Conservation (phyloP, 2,888 invertebrate genomes). For the Eupithecia abbreviata region DNA sequence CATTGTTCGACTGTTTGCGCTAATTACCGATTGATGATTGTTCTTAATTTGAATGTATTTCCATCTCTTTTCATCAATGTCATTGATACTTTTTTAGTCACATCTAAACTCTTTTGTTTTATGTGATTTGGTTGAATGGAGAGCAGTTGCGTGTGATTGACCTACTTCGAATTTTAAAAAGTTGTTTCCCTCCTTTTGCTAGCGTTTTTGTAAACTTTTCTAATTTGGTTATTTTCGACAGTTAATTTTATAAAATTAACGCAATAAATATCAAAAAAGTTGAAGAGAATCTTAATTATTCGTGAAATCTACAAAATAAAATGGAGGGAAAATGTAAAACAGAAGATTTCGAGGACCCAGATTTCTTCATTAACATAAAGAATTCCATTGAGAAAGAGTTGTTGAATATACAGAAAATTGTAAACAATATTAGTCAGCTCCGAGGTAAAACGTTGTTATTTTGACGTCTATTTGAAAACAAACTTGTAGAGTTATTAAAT, state of each 20-base stretch:
- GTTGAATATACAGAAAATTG: slow-evolving; percentile 65
- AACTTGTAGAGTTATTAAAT: not conserved
- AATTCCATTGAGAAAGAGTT: slow-evolving; percentile 63
- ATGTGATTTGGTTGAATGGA: slow-evolving; percentile 55
- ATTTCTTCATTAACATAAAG: slow-evolving; percentile 58
- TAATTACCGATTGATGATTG: slow-evolving; percentile 58
- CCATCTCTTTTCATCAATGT: slow-evolving; percentile 11
- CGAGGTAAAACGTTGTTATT: slow-evolving; percentile 57
- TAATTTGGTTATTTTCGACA: slow-evolving; percentile 43
- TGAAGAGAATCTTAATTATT: slow-evolving; percentile 23
- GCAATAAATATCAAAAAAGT: slow-evolving; percentile 32
- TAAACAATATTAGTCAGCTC: slow-evolving; percentile 69
- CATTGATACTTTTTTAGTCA: slow-evolving; percentile 11
- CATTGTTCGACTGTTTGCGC: slow-evolving; percentile 73
- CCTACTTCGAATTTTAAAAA: slow-evolving; percentile 60
- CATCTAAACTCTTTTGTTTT: slow-evolving; percentile 49
- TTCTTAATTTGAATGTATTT: slow-evolving; percentile 28
- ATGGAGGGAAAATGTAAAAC: slow-evolving; percentile 49
- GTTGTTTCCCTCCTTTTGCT: slow-evolving; percentile 43
- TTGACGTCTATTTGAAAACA: slow-evolving; percentile 1
- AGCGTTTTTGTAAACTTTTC: slow-evolving; percentile 47
- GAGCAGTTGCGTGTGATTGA: slow-evolving; percentile 48
- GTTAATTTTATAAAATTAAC: slow-evolving; percentile 32
- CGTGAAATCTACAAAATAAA: slow-evolving; percentile 26
- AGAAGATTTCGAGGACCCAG: slow-evolving; percentile 56